These are phyloP conservation scores for Capra hircus DNA, from an alignment of 2,113 vertebrate species.

Conservation along the genomic window DNA sequence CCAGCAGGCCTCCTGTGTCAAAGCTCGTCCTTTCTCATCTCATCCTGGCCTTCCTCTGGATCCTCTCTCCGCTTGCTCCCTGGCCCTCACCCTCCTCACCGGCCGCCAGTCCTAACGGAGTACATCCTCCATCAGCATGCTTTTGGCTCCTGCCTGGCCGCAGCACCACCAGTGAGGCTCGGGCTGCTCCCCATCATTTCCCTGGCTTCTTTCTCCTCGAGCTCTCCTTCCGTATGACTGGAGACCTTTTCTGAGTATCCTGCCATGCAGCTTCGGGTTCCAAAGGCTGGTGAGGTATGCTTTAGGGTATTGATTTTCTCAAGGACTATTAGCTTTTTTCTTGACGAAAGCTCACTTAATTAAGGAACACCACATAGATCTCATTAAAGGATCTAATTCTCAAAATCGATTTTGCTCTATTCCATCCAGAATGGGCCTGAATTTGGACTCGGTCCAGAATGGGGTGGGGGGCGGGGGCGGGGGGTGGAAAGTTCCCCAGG, in stretches of 20 bases:
- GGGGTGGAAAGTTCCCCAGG: neutral
- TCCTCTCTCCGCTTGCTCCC: no score
- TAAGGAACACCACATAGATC: neutral
- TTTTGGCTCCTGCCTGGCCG: neutral
- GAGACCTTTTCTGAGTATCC: neutral
- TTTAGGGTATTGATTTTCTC: neutral
- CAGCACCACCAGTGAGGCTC: neutral
- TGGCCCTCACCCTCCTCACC: neutral
- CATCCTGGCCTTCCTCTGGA: neutral
- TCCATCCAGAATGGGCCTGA: neutral
- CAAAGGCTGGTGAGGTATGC: neutral
- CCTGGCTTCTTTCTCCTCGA: neutral
- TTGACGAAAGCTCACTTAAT: neutral
- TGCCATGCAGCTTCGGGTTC: neutral
- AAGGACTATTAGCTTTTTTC: neutral
- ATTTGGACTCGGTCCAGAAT: neutral
- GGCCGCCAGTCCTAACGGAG: neutral
- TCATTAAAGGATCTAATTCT: neutral
- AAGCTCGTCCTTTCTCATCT: neutral
- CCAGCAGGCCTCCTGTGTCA: neutral
- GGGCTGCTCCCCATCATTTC: neutral
- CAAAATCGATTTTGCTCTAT: neutral
- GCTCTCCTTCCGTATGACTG: no score
- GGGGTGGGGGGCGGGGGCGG: rapidly evolving
- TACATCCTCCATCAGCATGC: neutral